Evolutionary conservation across 2,888 invertebrate species (phyloP).

Genomic region (Byasa hedistus): DNA sequence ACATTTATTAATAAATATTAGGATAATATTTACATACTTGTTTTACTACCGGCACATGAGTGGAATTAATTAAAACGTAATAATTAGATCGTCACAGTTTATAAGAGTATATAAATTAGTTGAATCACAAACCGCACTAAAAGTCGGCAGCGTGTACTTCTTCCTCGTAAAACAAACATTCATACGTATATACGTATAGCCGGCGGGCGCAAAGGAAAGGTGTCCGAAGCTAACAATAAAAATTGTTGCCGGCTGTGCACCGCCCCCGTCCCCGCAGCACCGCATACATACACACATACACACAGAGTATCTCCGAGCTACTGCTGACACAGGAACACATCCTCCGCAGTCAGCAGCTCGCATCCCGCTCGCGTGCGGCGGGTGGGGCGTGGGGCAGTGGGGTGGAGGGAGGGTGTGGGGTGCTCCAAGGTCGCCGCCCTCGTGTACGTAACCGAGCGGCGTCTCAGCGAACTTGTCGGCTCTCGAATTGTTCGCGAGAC

Average conservation of each 20-base stretch:
- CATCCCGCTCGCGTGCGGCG: slow-evolving; percentile 54
- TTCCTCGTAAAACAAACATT: slow-evolving; percentile 15
- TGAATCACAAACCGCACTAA: no score
- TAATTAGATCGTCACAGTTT: no score
- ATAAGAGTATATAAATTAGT: no score
- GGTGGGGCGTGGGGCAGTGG: slow-evolving; percentile 27
- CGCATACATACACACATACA: background rate
- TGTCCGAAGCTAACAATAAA: slow-evolving; percentile 28
- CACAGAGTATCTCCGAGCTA: slow-evolving; percentile 1
- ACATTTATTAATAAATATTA: no score
- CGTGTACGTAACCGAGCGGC: slow-evolving; percentile 67
- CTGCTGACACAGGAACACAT: slow-evolving; percentile 57
- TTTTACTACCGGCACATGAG: no score
- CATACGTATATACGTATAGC: no score
- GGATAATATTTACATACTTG: no score
- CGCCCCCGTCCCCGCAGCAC: slow-evolving; percentile 17
- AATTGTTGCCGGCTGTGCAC: slow-evolving; percentile 24
- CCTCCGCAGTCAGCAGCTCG: slow-evolving; percentile 68
- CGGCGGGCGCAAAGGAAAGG: slow-evolving; percentile 17
- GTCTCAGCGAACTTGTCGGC: slow-evolving; percentile 67
- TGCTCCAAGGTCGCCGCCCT: slow-evolving; percentile 73
- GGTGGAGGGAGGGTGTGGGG: slow-evolving; percentile 36
- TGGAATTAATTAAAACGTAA: no score
- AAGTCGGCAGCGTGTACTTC: no score
- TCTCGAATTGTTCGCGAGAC: slow-evolving; percentile 48